Conservation (phyloP, 2,888 invertebrate species). For the Callinectes sapidus region DNA sequence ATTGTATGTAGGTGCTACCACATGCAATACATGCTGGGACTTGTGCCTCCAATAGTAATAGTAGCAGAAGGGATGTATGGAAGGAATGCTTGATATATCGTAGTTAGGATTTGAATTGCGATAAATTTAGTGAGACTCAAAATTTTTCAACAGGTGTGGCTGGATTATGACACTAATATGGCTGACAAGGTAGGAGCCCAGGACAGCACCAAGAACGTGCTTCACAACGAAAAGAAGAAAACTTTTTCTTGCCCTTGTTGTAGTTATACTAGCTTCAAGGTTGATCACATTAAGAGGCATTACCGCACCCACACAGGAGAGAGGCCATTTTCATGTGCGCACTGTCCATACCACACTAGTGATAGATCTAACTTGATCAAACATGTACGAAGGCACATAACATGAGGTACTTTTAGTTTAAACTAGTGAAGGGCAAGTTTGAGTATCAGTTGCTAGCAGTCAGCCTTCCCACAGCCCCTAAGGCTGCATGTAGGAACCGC, state of each 20-base stretch:
- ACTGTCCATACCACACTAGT: slow-evolving; percentile 59
- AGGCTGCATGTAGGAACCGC: background rate
- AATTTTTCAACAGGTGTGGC: slow-evolving; percentile 54
- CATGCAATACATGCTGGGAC: background rate
- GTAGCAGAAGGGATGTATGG: background rate
- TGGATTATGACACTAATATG: slow-evolving; percentile 45
- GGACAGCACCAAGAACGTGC: background rate
- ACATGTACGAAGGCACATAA: slow-evolving; percentile 63
- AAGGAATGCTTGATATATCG: background rate
- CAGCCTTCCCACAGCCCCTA: background rate
- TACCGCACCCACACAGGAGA: slow-evolving; percentile 64
- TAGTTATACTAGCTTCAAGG: slow-evolving; percentile 47
- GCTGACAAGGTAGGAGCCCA: slow-evolving; percentile 56
- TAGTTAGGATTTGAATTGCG: background rate
- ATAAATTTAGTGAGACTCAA: slow-evolving; percentile 1
- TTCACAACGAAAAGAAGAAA: slow-evolving; percentile 38
- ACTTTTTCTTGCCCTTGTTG: slow-evolving; percentile 52
- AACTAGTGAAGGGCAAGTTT: background rate
- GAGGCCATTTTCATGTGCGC: slow-evolving; percentile 57
- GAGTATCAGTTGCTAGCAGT: background rate
- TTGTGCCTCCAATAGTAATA: background rate
- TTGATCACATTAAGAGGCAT: slow-evolving; percentile 55
- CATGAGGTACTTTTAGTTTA: background rate
- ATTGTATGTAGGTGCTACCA: background rate
- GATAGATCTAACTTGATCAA: slow-evolving; percentile 62